Conservation (phyloP, 1,140 invertebrate genomes). For the Temnothorax nylanderi region DNA sequence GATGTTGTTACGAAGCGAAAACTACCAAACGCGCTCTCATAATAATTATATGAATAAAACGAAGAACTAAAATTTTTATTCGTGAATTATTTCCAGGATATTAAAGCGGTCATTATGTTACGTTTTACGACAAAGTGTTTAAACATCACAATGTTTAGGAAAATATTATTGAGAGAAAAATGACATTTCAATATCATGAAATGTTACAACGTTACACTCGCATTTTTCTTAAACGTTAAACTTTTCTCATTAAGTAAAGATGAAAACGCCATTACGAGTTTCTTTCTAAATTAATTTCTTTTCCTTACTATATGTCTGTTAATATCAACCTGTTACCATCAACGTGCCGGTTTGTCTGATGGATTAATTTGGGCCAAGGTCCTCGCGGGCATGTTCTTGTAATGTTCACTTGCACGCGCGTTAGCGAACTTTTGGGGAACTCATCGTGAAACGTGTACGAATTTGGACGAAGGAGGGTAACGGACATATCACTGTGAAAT, state of each 20-base stretch:
- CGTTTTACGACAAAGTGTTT: neutral
- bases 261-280: neutral
- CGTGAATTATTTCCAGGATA: neutral
- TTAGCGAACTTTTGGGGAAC: conserved; percentile 4
- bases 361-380: conserved; percentile 2
- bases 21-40: conserved; percentile 14
- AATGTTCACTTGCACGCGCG: neutral
- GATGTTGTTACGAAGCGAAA: conserved; percentile 20
- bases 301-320: neutral
- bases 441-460: conserved; percentile 1
- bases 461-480: conserved; percentile 36
- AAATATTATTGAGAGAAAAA: neutral
- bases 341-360: neutral
- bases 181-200: neutral
- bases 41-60: conserved; percentile 5
- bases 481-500: conserved; percentile 19
- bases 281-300: neutral
- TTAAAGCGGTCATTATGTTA: neutral
- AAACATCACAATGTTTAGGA: neutral
- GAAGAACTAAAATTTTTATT: conserved; percentile 19
- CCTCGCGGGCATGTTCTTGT: neutral
- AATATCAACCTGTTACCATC: neutral
- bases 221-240: neutral
- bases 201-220: neutral
- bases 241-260: neutral